Conservation (phyloP, 2,113 vertebrate genomes). For the Hyperopisus bebe region DNA sequence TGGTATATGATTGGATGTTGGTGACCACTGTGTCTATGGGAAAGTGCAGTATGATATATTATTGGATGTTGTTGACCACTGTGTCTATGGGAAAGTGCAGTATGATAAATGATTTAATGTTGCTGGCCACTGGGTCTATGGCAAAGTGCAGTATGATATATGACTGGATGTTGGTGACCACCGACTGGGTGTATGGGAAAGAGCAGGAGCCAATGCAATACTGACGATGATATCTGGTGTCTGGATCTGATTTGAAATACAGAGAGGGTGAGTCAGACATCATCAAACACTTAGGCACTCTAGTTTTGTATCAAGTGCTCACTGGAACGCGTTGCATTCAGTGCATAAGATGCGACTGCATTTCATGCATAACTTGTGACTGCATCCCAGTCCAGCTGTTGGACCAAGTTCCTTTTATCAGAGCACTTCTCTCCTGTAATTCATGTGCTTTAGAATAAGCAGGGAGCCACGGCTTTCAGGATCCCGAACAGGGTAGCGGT, state of each 20-base stretch:
- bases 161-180: neutral
- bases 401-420: neutral
- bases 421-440: neutral
- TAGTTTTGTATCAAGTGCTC: neutral
- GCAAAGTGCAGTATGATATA: neutral
- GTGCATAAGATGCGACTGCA: neutral
- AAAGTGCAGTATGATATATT: neutral
- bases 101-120: neutral
- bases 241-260: neutral
- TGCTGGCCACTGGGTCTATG: neutral
- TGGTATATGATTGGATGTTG: too few species aligned
- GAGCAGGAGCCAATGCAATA: neutral
- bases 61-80: neutral
- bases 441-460: neutral
- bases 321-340: neutral
- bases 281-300: neutral
- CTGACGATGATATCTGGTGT: neutral
- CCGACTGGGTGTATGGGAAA: neutral
- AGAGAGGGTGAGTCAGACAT: neutral
- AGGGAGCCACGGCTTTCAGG: neutral
- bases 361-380: neutral
- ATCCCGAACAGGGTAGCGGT: neutral
- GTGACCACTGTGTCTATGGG: too few species aligned
- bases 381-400: neutral
- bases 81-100: neutral